These are phyloP conservation scores for Hydrolagus colliei DNA, from an alignment of 2,797 vertebrate species.

Conservation along the genomic window DNA sequence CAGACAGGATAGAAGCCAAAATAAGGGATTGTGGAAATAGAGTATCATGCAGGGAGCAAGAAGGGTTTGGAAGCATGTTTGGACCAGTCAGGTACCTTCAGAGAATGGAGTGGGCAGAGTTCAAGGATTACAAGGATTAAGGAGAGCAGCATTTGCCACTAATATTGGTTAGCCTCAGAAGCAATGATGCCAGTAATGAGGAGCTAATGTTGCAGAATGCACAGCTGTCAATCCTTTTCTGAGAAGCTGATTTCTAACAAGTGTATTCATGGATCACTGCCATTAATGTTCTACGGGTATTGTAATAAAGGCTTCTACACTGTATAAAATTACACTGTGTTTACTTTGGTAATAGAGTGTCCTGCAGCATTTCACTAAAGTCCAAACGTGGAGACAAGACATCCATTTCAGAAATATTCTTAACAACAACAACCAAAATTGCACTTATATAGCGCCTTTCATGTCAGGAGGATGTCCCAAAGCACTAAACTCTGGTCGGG, in stretches of 20 bases:
- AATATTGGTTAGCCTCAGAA: not conserved
- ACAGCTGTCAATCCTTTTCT: not conserved
- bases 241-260: conserved; percentile 9
- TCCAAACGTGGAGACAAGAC: not conserved
- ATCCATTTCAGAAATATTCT: conserved; percentile 8
- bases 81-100: not conserved
- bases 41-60: not conserved
- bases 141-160: not conserved
- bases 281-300: not conserved
- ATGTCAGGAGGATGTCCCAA: too few relatives aligned
- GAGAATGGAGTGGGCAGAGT: not conserved
- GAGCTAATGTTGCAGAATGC: not conserved
- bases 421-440: not conserved
- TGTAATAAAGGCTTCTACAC: not conserved
- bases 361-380: not conserved
- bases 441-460: not conserved
- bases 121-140: not conserved
- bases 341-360: not conserved
- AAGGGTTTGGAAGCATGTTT: not conserved
- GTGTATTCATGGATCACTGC: conserved; percentile 1
- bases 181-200: conserved; percentile 1
- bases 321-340: not conserved
- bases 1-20: too few relatives aligned
- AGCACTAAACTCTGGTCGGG: too few relatives aligned
- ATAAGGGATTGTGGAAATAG: too few relatives aligned